These are phyloP conservation scores for Amblyopsis rosae DNA, from an alignment of 2,113 vertebrate species.

Conservation along the genomic window DNA sequence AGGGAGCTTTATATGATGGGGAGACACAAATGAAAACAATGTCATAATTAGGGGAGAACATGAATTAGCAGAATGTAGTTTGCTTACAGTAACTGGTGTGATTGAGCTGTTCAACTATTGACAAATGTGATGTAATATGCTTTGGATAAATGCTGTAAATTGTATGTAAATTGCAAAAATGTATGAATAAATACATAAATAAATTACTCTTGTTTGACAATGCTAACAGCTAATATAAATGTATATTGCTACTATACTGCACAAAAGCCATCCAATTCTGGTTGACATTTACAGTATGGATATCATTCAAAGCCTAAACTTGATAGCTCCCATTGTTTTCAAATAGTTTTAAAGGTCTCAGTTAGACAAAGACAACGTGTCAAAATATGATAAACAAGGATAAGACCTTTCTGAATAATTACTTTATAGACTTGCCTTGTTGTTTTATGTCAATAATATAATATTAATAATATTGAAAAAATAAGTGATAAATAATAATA, in stretches of 20 bases:
- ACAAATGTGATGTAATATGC: too few relatives aligned
- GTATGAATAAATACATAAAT: background rate
- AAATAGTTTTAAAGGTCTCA: constrained; percentile 52
- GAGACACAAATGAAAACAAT: too few relatives aligned
- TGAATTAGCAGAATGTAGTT: too few relatives aligned
- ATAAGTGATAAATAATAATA: too few relatives aligned
- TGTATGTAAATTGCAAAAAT: background rate
- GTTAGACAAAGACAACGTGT: constrained; percentile 29
- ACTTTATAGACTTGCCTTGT: constrained; percentile 19
- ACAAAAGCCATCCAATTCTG: constrained; percentile 39
- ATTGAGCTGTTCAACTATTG: too few relatives aligned
- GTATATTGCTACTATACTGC: constrained; percentile 15
- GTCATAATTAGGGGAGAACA: too few relatives aligned
- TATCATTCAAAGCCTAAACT: constrained; percentile 43
- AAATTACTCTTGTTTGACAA: background rate
- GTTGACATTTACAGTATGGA: constrained; percentile 38
- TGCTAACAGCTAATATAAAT: constrained; percentile 30
- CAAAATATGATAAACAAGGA: constrained; percentile 48
- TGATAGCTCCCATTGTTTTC: constrained; percentile 59
- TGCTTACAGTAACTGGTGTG: too few relatives aligned
- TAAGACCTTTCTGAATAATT: constrained; percentile 31
- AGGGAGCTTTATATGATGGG: too few relatives aligned
- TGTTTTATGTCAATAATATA: background rate
- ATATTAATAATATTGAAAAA: too few relatives aligned
- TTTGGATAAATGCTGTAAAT: too few relatives aligned